Base-by-base conservation (phyloP, 1,140 invertebrate genomes). In the Vanessa tameamea region DNA sequence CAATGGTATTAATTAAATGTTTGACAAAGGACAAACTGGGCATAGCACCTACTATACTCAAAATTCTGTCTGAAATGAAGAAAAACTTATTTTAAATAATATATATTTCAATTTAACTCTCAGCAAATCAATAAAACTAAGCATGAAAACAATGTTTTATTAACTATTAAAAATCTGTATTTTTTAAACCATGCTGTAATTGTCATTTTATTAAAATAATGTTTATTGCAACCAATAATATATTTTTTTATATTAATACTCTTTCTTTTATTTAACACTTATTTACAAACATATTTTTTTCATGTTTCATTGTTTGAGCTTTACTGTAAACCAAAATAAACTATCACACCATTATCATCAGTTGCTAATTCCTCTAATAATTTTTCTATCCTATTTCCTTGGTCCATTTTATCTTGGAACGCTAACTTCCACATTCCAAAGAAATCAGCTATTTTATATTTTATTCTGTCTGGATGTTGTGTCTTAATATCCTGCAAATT, bases 401-500 rank as follows among this genome's bases (percentile, higher is more conserved):
- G 87, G 69, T 95, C 94, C 78, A 94, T 87, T 84, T 94, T 95
- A 78, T 95, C 94, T 87, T 92, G 87, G 78, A 91, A 94, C 12
- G 90, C 92, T 71, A 94, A 64, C 76, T 94, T 94, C 91, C 93
- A 93, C 78, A 94, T 88, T 26, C 84, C 88, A 72, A 94, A 92
- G 67, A 95, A 93, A 77, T 94, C 94, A n/a, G 87, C 93, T 68
- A 87, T 73, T 82, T 89, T 91, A 67, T 86, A 86, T 55, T 82
- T 81, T 12, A 91, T 67, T 78, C 83, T 82, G 16, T 78, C 68
- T 43, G 86, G 84, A 78, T 88, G 78, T 69, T 85, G 57, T 20
- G 79, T 75, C 78, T 91, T 71, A 61, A 92, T 79, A 4, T 78
- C 75, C 92, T 93, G 66, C 23, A 84, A 82, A 73, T 15, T 16